Percentiles rank a stretch among this genome's conserved stretches.
Evolutionary conservation across 2,113 vertebrate genomes (phyloP).

Genomic region (Nematolebias whitei): DNA sequence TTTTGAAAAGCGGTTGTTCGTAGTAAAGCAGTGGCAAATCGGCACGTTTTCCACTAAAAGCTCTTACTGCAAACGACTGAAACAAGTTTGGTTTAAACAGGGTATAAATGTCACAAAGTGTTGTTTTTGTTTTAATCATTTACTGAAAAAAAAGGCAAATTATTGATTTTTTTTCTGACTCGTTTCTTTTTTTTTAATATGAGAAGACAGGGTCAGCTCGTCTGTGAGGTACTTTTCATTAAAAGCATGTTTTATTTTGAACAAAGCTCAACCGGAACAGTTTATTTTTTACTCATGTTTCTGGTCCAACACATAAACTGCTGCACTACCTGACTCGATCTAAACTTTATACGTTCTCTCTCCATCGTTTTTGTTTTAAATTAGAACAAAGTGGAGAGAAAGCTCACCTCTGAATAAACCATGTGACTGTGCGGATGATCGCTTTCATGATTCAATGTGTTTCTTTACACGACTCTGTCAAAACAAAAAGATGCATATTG

Average conservation of each 20-base stretch:
- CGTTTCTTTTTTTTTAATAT: slow-evolving; percentile 77
- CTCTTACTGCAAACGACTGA: slow-evolving; percentile 78
- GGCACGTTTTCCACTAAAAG: slow-evolving; percentile 78
- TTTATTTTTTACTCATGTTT: slow-evolving; percentile 67
- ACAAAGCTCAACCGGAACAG: slow-evolving; percentile 87
- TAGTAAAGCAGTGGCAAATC: slow-evolving; percentile 65
- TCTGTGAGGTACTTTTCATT: slow-evolving; percentile 82
- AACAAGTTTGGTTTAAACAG: slow-evolving; percentile 87
- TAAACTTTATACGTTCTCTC: slow-evolving; percentile 80
- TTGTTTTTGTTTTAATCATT: slow-evolving; percentile 86
- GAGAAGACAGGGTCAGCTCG: slow-evolving; percentile 82
- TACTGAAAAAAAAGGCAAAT: slow-evolving; percentile 83
- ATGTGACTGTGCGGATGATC: slow-evolving; percentile 24
- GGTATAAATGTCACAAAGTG: slow-evolving; percentile 91
- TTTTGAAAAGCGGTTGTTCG: slow-evolving; percentile 47
- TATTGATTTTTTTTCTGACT: slow-evolving; percentile 89
- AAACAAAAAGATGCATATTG: slow-evolving; percentile 10
- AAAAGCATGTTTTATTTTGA: slow-evolving; percentile 78
- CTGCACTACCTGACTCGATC: slow-evolving; percentile 83
- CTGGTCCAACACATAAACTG: slow-evolving; percentile 79
- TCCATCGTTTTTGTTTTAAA: slow-evolving; percentile 57
- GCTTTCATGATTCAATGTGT: slow-evolving; percentile 3
- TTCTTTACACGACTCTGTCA: neutral
- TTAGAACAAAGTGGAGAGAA: slow-evolving; percentile 27
- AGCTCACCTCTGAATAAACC: slow-evolving; percentile 47